Percentiles rank a stretch among this genome's conserved stretches.
Conservation (phyloP, 1,140 invertebrate species). For the Portunus trituberculatus region DNA sequence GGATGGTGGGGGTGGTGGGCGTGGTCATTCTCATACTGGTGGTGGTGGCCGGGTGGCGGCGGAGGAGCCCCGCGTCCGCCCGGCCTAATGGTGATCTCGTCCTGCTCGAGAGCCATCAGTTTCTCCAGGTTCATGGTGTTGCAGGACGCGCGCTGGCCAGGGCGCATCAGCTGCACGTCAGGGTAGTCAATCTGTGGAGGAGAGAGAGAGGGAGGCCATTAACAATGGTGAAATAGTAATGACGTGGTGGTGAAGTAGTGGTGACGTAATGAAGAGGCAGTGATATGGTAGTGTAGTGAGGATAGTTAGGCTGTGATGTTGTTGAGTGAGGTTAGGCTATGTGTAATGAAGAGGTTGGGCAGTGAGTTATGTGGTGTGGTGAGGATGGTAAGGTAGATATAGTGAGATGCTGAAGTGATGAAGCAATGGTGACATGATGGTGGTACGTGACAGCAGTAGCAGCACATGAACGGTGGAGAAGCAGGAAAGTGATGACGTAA, state of each 20-base stretch:
- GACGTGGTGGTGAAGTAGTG: not conserved
- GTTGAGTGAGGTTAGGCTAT: too few relatives aligned
- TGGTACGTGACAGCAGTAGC: too few relatives aligned
- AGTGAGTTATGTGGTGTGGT: too few relatives aligned
- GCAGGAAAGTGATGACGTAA: too few relatives aligned
- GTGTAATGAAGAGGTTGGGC: too few relatives aligned
- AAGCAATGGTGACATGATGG: too few relatives aligned
- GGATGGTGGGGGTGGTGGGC: slow-evolving; percentile 88
- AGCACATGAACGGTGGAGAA: too few relatives aligned
- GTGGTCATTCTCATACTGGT: slow-evolving; percentile 82
- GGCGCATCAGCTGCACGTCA: slow-evolving; percentile 85
- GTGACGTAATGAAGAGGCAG: not conserved
- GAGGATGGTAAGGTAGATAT: too few relatives aligned
- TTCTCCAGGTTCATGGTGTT: slow-evolving; percentile 80
- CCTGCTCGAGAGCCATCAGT: slow-evolving; percentile 78
- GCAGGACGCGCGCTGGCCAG: slow-evolving; percentile 81
- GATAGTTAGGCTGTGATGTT: too few relatives aligned
- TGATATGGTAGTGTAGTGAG: not conserved
- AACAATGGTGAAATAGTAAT: not conserved
- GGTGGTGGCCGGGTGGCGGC: slow-evolving; percentile 64
- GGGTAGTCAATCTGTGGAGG: slow-evolving; percentile 89
- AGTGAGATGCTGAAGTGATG: too few relatives aligned
- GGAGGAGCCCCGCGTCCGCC: slow-evolving; percentile 67
- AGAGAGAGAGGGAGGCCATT: slow-evolving; percentile 64
- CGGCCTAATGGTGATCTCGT: slow-evolving; percentile 78